Evolutionary conservation across 2,113 vertebrate genomes (phyloP), one percentile per base, ranked within the genome.

Genomic region (Lichenostomus cassidix): DNA sequence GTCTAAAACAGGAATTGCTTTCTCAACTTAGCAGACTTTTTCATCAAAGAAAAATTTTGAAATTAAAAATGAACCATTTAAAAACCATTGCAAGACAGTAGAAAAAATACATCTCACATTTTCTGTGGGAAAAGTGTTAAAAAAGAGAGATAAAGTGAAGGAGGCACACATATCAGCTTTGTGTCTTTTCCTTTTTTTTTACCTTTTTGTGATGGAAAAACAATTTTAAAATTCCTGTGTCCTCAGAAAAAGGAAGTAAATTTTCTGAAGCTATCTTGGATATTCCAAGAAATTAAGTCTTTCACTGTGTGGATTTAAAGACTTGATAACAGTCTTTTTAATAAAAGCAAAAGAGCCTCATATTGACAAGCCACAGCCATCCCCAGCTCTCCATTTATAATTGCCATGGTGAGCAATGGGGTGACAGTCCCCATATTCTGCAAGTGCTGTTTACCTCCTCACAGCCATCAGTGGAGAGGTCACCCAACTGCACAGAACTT

Each of bases 131-230:
- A 53, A 58, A n/a, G 2, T n/a, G 8, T 27, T 62, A 0, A 63
- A 78, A 69, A 84, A 22, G 13, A 50, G 10, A 65, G 1, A 25
- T 28, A 53, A 86, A 59, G 14, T 33, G 12, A 87, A 81, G 21
- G 3, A 50, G 89, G 71, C n/a, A 7, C 8, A 29, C 4, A 5
- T 53, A 52, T 16, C 7, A 50, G 1, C 0, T 5, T 27, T 79
- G 64, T 64, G 7, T 17, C 0, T 5, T 39, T 11, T 16, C 2
- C 18, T 9, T 35, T 29, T n/a, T 25, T 7, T 69, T 58, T 74
- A n/a, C 18, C 2, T 52, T 55, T 27, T 67, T 52, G 16, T 52
- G 22, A 22, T 62, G 13, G 19, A 52, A 62, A 70, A 84, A 64
- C 0, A 20, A 47, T 74, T 73, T 62, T 25, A 2, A 68, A 53